Evolutionary conservation across 2,797 vertebrate species (phyloP).

Genomic region (Notamacropus eugenii): DNA sequence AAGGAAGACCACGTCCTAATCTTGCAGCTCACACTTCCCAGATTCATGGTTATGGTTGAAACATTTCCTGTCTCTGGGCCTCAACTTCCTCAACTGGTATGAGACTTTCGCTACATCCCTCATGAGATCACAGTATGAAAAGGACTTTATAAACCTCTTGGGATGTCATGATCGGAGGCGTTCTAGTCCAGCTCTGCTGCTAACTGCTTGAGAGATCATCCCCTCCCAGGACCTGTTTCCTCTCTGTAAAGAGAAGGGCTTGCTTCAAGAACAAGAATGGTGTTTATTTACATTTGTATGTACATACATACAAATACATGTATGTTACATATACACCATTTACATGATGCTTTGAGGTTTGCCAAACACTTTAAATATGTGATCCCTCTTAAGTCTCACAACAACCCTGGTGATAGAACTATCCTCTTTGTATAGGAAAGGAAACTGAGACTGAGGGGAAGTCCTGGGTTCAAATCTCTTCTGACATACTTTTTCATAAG

Average conservation of each 20-base stretch:
- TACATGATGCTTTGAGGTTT: not conserved
- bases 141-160: not conserved
- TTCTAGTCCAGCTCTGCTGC: not conserved
- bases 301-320: no score
- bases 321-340: no score
- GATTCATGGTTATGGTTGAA: not conserved
- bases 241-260: not conserved
- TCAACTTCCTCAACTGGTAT: not conserved
- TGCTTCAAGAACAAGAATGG: not conserved
- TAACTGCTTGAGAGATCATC: not conserved
- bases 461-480: not conserved
- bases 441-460: not conserved
- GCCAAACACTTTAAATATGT: not conserved
- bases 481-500: not conserved
- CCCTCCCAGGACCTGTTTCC: not conserved
- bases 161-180: not conserved
- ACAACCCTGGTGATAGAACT: not conserved
- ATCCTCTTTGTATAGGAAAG: not conserved
- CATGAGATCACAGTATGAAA: no score
- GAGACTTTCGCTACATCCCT: not conserved
- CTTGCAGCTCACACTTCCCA: not conserved
- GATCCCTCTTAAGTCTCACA: not conserved
- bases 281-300: not conserved
- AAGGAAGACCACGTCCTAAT: not conserved
- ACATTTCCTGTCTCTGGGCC: not conserved